phyloP scores from a whole-genome alignment of 2,797 vertebrate species.

The Megalops cyprinoides region DNA sequence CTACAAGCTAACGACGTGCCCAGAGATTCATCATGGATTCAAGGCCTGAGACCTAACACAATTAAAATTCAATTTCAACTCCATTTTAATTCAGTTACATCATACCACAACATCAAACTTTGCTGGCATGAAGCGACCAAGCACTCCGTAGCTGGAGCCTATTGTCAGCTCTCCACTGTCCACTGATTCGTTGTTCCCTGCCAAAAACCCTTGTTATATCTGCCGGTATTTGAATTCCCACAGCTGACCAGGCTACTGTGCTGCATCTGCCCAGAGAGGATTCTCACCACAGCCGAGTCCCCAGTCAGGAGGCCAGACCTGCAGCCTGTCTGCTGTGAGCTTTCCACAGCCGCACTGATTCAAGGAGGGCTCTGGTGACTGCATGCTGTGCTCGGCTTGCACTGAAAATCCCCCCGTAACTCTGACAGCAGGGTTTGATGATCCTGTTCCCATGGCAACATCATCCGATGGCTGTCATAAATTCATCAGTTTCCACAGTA shows the following conservation, averaged over 20 bases:
- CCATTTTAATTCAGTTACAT: neutral
- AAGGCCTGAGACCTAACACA: too few relatives aligned
- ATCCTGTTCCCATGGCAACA: slow-evolving; percentile 69
- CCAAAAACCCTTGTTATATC: too few relatives aligned
- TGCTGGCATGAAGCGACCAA: too few relatives aligned
- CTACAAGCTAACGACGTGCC: too few relatives aligned
- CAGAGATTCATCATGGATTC: too few relatives aligned
- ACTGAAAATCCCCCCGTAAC: slow-evolving; percentile 35
- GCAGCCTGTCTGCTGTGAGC: neutral
- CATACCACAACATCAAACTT: neutral
- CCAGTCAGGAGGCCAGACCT: neutral
- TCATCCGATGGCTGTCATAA: slow-evolving; percentile 72
- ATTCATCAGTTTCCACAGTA: slow-evolving; percentile 79
- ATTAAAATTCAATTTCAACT: too few relatives aligned
- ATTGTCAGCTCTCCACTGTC: too few relatives aligned
- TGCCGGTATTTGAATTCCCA: too few relatives aligned
- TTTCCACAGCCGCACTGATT: neutral
- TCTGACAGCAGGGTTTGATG: slow-evolving; percentile 51
- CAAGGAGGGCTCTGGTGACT: slow-evolving; percentile 51
- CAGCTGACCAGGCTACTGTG: too few relatives aligned
- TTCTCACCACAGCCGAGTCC: neutral
- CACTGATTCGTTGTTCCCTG: neutral
- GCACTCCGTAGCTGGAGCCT: too few relatives aligned
- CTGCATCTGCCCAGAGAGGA: neutral
- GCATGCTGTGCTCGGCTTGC: slow-evolving; percentile 48